Evolutionary conservation across 2,113 vertebrate species (phyloP).

Genomic region (Urocynchramus pylzowi): DNA sequence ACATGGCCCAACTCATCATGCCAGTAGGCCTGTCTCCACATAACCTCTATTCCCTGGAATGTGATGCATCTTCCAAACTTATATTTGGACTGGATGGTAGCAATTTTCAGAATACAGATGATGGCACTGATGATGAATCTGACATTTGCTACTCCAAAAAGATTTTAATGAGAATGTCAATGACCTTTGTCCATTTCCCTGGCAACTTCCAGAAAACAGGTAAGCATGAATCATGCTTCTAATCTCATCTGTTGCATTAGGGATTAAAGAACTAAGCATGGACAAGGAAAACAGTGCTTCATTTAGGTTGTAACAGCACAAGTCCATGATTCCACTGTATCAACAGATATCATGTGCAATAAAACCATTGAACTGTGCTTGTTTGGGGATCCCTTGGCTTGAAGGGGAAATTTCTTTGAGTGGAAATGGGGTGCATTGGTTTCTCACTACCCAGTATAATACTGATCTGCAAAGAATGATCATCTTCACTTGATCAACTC

Average conservation of each 20-base stretch:
- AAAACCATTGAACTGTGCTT: not conserved
- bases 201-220: not conserved
- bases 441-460: not conserved
- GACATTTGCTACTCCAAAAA: not conserved
- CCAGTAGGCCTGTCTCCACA: not conserved
- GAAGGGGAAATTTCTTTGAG: not conserved
- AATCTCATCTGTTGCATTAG: not conserved
- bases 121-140: not conserved
- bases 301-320: not conserved
- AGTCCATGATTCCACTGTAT: not conserved
- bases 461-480: not conserved
- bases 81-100: not conserved
- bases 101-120: not conserved
- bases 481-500: not conserved
- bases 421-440: not conserved
- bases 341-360: not conserved
- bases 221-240: not conserved
- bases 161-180: not conserved
- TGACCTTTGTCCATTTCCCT: not conserved
- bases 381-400: not conserved
- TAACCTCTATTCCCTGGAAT: not conserved
- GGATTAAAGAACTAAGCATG: not conserved
- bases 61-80: not conserved
- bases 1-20: not conserved
- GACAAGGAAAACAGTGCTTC: not conserved